phyloP scores from a whole-genome alignment of 2,113 vertebrate genomes.

The Porphyrio hochstetteri region DNA sequence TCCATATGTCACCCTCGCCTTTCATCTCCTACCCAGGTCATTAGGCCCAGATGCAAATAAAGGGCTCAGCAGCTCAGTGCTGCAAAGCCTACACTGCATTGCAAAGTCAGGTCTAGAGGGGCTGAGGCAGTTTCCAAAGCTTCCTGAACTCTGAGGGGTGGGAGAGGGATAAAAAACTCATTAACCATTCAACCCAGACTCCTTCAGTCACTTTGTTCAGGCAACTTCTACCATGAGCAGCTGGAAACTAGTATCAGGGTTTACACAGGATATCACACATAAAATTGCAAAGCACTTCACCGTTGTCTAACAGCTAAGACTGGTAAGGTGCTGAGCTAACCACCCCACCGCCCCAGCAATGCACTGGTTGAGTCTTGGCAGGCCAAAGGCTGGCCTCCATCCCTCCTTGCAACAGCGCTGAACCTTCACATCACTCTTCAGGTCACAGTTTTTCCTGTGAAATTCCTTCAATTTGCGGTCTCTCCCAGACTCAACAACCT shows the following conservation, averaged over 20 bases:
- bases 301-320: background rate
- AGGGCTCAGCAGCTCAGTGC: background rate
- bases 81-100: background rate
- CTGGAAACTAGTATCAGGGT: background rate
- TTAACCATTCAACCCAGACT: background rate
- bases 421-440: background rate
- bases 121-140: background rate
- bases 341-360: background rate
- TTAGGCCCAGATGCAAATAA: background rate
- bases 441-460: background rate
- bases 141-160: background rate
- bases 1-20: background rate
- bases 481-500: background rate
- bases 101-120: background rate
- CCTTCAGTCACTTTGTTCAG: background rate
- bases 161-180: background rate
- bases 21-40: background rate
- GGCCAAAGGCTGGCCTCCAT: background rate
- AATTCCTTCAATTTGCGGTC: background rate
- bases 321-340: background rate
- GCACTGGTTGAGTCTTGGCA: background rate
- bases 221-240: background rate
- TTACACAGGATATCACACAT: background rate
- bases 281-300: background rate
- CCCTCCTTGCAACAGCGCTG: background rate